These are phyloP conservation scores for Rhinophrynus dorsalis DNA, from an alignment of 2,797 vertebrate species.

Conservation along the genomic window DNA sequence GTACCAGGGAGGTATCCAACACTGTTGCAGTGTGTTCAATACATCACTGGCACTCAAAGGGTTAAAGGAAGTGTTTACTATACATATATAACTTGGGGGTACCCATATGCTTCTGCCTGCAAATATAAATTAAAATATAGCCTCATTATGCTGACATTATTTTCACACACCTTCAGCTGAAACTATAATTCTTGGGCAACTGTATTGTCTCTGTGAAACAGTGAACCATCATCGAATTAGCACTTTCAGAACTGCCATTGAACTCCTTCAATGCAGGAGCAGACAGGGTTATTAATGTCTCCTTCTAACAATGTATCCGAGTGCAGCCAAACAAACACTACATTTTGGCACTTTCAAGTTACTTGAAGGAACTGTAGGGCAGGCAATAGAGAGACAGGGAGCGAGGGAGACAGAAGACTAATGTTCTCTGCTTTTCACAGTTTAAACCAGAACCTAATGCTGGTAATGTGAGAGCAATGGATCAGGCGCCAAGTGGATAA, in stretches of 20 bases:
- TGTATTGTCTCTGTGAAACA: slow-evolving; percentile 40
- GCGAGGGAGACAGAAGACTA: slow-evolving; percentile 53
- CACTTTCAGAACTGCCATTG: slow-evolving; percentile 34
- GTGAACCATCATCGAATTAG: slow-evolving; percentile 45
- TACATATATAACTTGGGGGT: too few species aligned
- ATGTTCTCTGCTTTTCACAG: slow-evolving; percentile 64
- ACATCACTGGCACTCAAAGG: too few species aligned
- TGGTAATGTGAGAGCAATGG: slow-evolving; percentile 68
- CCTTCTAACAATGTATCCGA: slow-evolving; percentile 43
- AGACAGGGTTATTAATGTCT: slow-evolving; percentile 44
- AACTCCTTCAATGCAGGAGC: slow-evolving; percentile 18
- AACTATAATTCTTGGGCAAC: slow-evolving; percentile 28
- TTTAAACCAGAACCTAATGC: slow-evolving; percentile 66
- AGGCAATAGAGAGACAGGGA: slow-evolving; percentile 44
- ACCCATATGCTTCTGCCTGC: too few species aligned
- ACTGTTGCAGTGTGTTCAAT: too few species aligned
- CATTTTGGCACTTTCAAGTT: slow-evolving; percentile 58
- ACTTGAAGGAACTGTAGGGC: slow-evolving; percentile 53
- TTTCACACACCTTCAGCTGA: slow-evolving; percentile 3
- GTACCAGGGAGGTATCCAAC: too few species aligned
- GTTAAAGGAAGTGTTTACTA: too few species aligned
- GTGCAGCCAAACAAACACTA: slow-evolving; percentile 9
- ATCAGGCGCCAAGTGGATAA: slow-evolving; percentile 80
- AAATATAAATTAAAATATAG: not conserved
- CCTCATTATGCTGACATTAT: not conserved